Conservation (phyloP, 2,113 vertebrate genomes). For the Gallinago paraguaiae region DNA sequence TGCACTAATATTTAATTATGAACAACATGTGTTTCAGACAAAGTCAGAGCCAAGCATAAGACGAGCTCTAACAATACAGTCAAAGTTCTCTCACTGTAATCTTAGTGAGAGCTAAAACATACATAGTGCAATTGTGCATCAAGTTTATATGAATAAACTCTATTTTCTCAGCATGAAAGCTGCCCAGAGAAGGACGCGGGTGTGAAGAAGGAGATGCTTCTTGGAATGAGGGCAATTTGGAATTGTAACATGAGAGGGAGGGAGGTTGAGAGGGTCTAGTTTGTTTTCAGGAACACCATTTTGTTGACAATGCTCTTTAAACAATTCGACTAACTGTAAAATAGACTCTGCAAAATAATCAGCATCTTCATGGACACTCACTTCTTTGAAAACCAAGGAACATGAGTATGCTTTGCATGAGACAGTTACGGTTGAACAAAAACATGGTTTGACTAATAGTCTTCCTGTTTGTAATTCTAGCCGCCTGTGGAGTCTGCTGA, state of each 20-base stretch:
- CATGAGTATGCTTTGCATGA: background rate
- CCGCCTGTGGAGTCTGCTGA: background rate
- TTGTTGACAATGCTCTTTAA: background rate
- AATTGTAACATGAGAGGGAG: background rate
- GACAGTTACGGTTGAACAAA: constrained; percentile 55
- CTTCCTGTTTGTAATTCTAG: constrained; percentile 53
- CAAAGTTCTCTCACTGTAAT: background rate
- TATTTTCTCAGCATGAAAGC: background rate
- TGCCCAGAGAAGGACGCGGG: background rate
- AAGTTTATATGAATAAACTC: background rate
- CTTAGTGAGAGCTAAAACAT: background rate
- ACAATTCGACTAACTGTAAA: background rate
- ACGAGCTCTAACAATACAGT: background rate
- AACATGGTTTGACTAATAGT: constrained; percentile 37
- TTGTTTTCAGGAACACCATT: background rate
- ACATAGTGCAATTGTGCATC: background rate
- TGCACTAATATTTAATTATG: background rate
- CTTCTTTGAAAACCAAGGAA: background rate
- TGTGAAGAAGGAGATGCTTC: background rate
- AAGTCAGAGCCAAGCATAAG: background rate
- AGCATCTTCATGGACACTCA: background rate
- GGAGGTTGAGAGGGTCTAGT: background rate
- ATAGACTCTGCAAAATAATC: background rate
- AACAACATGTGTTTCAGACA: background rate
- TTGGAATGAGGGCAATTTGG: background rate